Evolutionary conservation across 2,113 vertebrate genomes (phyloP).

Genomic region (Oxygymnocypris stewartii): DNA sequence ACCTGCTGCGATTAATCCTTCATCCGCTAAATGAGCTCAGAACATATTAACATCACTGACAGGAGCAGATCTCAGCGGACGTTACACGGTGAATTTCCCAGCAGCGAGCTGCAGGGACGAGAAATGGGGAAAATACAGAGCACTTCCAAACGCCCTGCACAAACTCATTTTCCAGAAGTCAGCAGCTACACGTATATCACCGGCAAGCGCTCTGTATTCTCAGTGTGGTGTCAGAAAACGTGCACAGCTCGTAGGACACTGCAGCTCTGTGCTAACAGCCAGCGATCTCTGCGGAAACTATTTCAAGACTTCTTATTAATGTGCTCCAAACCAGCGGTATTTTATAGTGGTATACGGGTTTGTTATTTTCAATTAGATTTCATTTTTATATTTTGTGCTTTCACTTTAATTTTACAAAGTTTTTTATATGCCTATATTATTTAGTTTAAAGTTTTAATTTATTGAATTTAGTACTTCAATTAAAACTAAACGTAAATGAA

Average conservation of each 20-base stretch:
- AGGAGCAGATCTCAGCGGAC: neutral
- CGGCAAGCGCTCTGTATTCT: neutral
- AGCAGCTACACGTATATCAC: neutral
- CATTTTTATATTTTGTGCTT: neutral
- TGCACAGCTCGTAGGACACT: neutral
- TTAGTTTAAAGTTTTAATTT: too few species aligned
- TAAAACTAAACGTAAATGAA: too few species aligned
- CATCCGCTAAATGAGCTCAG: constrained; percentile 1
- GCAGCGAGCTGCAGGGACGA: neutral
- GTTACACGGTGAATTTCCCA: neutral
- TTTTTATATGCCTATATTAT: too few species aligned
- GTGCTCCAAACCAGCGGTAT: neutral
- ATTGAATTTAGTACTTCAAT: too few species aligned
- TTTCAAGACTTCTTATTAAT: neutral
- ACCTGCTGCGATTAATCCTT: constrained; percentile 8
- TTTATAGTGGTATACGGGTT: too few species aligned
- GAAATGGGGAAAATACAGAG: neutral
- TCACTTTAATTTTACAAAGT: neutral
- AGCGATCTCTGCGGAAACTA: neutral
- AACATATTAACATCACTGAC: constrained; percentile 9
- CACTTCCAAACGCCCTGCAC: neutral
- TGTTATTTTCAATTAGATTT: neutral
- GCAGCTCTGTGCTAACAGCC: neutral
- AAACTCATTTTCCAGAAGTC: constrained; percentile 12
- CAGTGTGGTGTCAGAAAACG: constrained; percentile 3